Conservation (phyloP, 2,888 invertebrate genomes). For the Carpatolechia fugitivella region DNA sequence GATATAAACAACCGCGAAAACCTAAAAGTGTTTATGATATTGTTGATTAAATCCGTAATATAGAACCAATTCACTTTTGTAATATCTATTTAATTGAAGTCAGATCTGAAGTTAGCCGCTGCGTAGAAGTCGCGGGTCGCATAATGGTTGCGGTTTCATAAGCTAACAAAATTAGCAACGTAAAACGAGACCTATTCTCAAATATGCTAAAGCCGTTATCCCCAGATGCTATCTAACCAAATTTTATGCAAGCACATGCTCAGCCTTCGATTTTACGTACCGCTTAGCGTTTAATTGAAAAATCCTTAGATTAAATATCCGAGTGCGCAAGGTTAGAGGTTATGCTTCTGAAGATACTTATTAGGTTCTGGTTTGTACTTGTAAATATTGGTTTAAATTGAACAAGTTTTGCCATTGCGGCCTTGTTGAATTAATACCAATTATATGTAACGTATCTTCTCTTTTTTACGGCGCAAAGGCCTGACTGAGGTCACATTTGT, state of each 20-base stretch:
- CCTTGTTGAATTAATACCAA: not conserved
- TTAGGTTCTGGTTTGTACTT: not conserved
- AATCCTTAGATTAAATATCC: not conserved
- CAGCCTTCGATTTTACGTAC: not conserved
- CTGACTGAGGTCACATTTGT: not conserved
- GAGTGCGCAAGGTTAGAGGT: not conserved
- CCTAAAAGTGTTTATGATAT: too few relatives aligned
- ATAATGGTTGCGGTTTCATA: too few relatives aligned
- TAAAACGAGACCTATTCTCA: not conserved
- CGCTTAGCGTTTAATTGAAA: not conserved
- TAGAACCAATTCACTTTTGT: not conserved
- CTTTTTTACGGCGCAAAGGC: not conserved
- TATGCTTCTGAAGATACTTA: not conserved
- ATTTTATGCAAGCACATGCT: slow-evolving; percentile 6
- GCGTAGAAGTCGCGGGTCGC: too few relatives aligned
- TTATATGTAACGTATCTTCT: not conserved
- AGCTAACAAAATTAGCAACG: too few relatives aligned
- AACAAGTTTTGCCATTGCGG: not conserved
- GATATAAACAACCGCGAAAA: too few relatives aligned
- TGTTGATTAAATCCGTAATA: too few relatives aligned
- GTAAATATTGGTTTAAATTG: not conserved
- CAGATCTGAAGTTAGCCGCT: too few relatives aligned
- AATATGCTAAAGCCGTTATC: not conserved
- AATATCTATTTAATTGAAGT: too few relatives aligned
- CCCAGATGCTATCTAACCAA: not conserved